Evolutionary conservation across 2,113 vertebrate species (phyloP).

Genomic region (Nycticebus coucang): DNA sequence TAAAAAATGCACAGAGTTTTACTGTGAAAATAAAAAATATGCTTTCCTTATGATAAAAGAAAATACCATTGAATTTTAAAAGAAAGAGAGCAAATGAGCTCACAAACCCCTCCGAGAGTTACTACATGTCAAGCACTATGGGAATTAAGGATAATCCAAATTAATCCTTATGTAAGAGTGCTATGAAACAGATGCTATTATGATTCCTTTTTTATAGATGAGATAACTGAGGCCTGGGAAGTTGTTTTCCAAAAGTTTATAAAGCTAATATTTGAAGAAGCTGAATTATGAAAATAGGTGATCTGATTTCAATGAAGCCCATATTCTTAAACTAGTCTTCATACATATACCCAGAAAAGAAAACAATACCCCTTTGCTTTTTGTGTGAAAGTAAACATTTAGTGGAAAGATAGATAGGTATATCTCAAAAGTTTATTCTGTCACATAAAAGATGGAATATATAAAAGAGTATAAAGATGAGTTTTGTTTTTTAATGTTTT

Average conservation of each 20-base stretch:
- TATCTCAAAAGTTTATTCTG: not conserved
- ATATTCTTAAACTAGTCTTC: not conserved
- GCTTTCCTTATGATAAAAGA: conserved; percentile 28
- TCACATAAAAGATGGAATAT: not conserved
- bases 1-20: conserved; percentile 11
- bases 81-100: not conserved
- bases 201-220: not conserved
- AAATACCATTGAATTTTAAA: not conserved
- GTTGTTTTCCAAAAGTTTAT: conserved; percentile 4
- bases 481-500: conserved; percentile 19
- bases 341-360: not conserved
- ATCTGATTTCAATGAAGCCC: not conserved
- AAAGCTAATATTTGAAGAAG: conserved; percentile 14
- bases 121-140: not conserved
- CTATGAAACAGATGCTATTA: not conserved
- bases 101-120: not conserved
- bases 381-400: not conserved
- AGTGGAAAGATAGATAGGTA: not conserved
- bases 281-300: not conserved
- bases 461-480: not conserved
- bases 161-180: not conserved
- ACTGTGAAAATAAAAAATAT: not conserved
- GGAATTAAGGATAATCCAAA: conserved; percentile 4
- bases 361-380: conserved; percentile 5
- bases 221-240: not conserved